Evolutionary conservation across 2,888 invertebrate species (phyloP), one percentile per base, ranked within the genome.

Genomic region (Scaptomyza cyrtandrae): DNA sequence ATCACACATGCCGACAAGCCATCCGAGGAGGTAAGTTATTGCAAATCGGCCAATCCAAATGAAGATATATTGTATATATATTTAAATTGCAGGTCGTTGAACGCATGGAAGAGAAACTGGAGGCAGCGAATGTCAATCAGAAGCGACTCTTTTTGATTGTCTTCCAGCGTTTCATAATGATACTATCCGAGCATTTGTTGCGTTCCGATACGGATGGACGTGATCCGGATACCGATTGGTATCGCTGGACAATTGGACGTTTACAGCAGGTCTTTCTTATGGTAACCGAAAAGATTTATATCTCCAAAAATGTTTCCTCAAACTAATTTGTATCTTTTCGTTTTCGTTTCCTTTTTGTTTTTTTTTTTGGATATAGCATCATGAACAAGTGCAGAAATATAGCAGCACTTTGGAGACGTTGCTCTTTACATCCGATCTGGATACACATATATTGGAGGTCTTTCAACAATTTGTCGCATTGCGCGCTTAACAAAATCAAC

Each of bases 81-180:
- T 6, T 29, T 7, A 1, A 29, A 7, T 33, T 10, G 33, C 44
- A 98, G 93, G 96, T 96, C 89, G 96, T 99, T 1, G 98, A 98
- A 91, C 95, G 97, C 61, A 97, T 98, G 97, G 98, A 99, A 91
- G 98, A 99, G 91, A 96, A 96, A 67, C 92, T 98, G 64, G 99
- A 99, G 92, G 95, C 96, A 3, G 98, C 98, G 0, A 98, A 98
- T 93, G 97, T 97, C 75, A 98, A 99, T 93, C 98, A 98, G 93
- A 99, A 99, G 93, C 97, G 98, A 90, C 93, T 99, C 72, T 99
- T 99, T 92, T 95, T 99, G 71, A 98, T 99, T 91, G 97, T 99
- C 86, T 99, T 99, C 93, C 98, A 99, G 94, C 95, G 99, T 67
- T 99, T 99, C 93, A 99, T 99, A 80, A 98, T 99, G 96, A 97